A percentile compares a stretch with the other conserved stretches of the same genome.
These are phyloP conservation scores for Lithophane ornitopus DNA, from an alignment of 2,888 invertebrate genomes.

Conservation along the genomic window DNA sequence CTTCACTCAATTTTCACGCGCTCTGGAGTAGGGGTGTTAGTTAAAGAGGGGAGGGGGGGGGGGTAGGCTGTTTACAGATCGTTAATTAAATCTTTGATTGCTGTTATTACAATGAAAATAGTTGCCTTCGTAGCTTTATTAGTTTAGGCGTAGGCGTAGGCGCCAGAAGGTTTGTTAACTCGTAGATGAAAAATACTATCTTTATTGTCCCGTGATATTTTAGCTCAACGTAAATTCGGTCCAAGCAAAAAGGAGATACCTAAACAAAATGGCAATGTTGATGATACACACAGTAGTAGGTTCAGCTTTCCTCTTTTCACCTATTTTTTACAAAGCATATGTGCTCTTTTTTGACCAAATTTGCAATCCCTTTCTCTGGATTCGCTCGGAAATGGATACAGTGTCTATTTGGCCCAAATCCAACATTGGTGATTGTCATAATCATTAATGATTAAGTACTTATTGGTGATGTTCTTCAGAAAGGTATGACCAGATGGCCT, in stretches of 20 bases:
- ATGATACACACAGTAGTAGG: too few relatives aligned
- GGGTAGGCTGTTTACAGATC: conserved; percentile 37
- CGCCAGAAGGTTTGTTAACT: background rate
- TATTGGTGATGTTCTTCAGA: too few relatives aligned
- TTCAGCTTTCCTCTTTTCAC: background rate
- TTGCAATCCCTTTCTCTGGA: background rate
- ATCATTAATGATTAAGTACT: too few relatives aligned
- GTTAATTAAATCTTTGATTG: conserved; percentile 64
- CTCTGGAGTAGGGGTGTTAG: background rate
- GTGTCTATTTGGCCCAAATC: background rate
- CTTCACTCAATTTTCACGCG: conserved; percentile 15
- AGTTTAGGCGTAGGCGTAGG: background rate
- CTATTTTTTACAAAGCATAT: background rate
- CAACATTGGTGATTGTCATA: background rate
- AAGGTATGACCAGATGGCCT: too few relatives aligned
- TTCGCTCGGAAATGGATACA: background rate
- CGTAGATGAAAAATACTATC: conserved; percentile 7
- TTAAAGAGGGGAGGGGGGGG: background rate
- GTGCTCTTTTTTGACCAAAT: background rate
- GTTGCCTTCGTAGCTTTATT: conserved; percentile 39
- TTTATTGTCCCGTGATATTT: background rate
- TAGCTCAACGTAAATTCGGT: background rate
- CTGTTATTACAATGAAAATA: conserved; percentile 51
- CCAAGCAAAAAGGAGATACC: background rate
- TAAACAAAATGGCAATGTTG: background rate